Percentiles rank a stretch among this genome's conserved stretches.
phyloP scores from a whole-genome alignment of 1,140 invertebrate species.

The Eurosta solidaginis region DNA sequence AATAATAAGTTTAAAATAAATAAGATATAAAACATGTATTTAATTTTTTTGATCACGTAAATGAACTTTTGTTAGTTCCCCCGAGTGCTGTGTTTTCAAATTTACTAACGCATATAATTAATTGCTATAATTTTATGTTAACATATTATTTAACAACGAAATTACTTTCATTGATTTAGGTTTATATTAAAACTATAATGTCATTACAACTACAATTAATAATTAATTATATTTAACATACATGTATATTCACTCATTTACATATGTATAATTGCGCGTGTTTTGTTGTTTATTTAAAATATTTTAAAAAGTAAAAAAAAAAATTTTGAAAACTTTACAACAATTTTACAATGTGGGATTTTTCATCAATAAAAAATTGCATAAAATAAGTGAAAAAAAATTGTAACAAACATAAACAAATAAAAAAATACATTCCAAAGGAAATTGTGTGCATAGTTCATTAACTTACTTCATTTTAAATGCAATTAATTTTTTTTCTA shows the following conservation, averaged over 20 bases:
- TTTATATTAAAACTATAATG: not conserved
- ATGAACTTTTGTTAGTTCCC: no score
- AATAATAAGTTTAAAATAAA: no score
- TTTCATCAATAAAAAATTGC: not conserved
- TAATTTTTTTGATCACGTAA: no score
- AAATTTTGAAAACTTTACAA: not conserved
- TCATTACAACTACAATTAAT: not conserved
- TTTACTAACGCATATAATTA: not conserved
- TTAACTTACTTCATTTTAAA: not conserved
- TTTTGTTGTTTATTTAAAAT: not conserved
- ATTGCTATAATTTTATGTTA: no score
- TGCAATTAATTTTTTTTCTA: not conserved
- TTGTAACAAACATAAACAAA: not conserved
- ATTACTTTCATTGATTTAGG: not conserved
- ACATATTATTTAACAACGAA: no score
- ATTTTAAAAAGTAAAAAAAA: no score
- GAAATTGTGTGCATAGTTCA: constrained; percentile 1
- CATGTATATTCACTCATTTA: not conserved
- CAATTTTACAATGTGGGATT: not conserved
- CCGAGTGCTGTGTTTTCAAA: no score
- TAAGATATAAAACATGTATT: no score
- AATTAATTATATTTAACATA: constrained; percentile 16
- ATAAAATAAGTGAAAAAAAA: not conserved
- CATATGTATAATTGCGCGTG: not conserved
- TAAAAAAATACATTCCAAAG: no score